Evolutionary conservation across 2,797 vertebrate genomes (phyloP).

Genomic region (Adelosebastes latens): DNA sequence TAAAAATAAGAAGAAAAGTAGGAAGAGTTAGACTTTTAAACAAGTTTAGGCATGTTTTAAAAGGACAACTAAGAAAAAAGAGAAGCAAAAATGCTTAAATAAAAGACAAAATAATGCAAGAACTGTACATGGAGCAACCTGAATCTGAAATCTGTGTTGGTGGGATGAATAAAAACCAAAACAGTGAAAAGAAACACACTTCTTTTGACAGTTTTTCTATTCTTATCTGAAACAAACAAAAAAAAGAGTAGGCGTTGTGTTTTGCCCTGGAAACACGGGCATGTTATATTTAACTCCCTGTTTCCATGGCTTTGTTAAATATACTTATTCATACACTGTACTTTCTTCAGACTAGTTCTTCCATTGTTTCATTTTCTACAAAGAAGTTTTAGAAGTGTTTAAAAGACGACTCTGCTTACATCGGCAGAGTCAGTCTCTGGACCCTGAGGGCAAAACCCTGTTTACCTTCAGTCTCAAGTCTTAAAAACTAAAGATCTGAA

Average conservation of each 20-base stretch:
- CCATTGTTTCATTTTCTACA: neutral
- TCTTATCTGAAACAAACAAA: neutral
- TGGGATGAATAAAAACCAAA: neutral
- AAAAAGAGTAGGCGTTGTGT: neutral
- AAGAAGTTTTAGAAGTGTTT: neutral
- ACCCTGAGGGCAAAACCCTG: neutral
- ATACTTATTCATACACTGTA: neutral
- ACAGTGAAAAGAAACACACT: neutral
- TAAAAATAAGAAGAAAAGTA: neutral
- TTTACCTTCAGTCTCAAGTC: neutral
- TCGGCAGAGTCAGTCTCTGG: neutral
- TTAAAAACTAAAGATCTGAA: neutral
- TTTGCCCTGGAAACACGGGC: neutral
- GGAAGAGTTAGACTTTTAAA: neutral
- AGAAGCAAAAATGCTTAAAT: neutral
- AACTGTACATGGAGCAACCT: neutral
- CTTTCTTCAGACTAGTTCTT: neutral
- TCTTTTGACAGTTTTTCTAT: neutral
- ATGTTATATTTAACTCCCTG: conserved; percentile 15
- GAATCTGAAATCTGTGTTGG: neutral
- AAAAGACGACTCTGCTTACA: neutral
- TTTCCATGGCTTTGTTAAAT: conserved; percentile 4
- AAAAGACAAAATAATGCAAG: neutral
- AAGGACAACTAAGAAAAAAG: neutral
- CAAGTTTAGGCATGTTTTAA: neutral